Percentiles rank a stretch among this genome's conserved stretches.
These are phyloP conservation scores for Eulimnadia texana DNA, from an alignment of 1,140 invertebrate species.

Conservation along the genomic window DNA sequence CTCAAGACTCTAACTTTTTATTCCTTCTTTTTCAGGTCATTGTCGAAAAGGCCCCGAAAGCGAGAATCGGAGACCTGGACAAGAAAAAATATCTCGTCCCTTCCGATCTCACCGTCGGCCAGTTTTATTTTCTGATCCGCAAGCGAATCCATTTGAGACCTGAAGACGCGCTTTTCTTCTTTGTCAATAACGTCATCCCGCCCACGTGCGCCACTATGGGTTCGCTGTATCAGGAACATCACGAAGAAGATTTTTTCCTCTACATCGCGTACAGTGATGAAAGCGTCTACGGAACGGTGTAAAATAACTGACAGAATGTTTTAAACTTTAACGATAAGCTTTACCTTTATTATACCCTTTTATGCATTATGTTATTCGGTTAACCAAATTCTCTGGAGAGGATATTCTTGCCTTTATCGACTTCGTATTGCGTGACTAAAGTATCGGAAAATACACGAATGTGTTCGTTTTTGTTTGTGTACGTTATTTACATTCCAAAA, in stretches of 20 bases:
- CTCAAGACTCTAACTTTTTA: constrained; percentile 2
- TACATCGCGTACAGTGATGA: constrained; percentile 99
- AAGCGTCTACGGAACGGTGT: constrained; percentile 93
- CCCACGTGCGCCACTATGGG: constrained; percentile 98
- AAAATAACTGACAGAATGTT: too few species aligned
- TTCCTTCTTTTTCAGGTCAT: constrained; percentile 57
- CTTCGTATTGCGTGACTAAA: too few species aligned
- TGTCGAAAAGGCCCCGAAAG: constrained; percentile 98
- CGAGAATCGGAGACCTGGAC: constrained; percentile 92
- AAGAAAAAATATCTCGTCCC: constrained; percentile 99
- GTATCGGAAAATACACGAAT: too few species aligned
- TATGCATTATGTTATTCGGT: too few species aligned
- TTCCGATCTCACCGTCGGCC: constrained; percentile 95
- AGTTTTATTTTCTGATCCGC: constrained; percentile 98
- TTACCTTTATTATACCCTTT: too few species aligned
- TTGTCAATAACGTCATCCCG: constrained; percentile 99
- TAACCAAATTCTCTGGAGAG: too few species aligned
- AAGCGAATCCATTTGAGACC: constrained; percentile 91
- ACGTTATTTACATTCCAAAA: too few species aligned
- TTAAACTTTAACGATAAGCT: too few species aligned
- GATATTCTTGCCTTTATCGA: too few species aligned
- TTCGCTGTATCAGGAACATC: constrained; percentile 97
- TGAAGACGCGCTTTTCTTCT: constrained; percentile 98
- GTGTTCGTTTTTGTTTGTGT: too few species aligned
- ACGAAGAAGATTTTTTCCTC: constrained; percentile 98